Percentiles rank a stretch among this genome's conserved stretches.
Conservation (phyloP, 1,140 invertebrate genomes). For the Drosophila murphyi region DNA sequence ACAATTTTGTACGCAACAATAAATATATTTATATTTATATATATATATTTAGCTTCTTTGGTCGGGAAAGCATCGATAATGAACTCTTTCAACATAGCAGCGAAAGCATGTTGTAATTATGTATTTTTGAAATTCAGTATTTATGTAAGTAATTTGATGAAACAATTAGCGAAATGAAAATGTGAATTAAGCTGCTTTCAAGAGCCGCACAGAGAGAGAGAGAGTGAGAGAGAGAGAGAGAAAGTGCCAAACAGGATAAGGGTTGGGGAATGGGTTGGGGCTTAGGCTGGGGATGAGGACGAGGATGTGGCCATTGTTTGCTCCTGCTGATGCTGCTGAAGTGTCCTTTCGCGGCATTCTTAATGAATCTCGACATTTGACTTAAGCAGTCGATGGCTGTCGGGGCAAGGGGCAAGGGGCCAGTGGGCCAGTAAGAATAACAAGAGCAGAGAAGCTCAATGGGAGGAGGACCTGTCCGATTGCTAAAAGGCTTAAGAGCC, state of each 20-base stretch:
- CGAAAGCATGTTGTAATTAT: no score
- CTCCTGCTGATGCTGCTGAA: neutral
- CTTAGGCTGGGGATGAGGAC: no score
- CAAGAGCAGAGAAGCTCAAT: neutral
- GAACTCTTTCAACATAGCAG: no score
- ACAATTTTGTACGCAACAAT: no score
- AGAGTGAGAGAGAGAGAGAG: no score
- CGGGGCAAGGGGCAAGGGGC: neutral
- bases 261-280: no score
- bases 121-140: no score
- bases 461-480: slow-evolving; percentile 5
- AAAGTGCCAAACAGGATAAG: no score
- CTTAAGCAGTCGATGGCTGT: slow-evolving; percentile 14
- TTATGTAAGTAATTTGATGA: slow-evolving; percentile 30
- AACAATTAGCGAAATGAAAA: slow-evolving; percentile 53
- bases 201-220: slow-evolving; percentile 10
- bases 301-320: slow-evolving; percentile 26
- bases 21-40: no score
- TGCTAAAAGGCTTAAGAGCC: slow-evolving; percentile 43
- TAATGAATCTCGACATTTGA: slow-evolving; percentile 43
- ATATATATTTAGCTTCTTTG: no score
- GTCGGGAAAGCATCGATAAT: no score
- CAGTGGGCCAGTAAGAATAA: neutral
- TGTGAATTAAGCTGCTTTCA: slow-evolving; percentile 49
- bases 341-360: slow-evolving; percentile 29